Evolutionary conservation across 2,113 vertebrate species (phyloP).

Genomic region (Turnix velox): DNA sequence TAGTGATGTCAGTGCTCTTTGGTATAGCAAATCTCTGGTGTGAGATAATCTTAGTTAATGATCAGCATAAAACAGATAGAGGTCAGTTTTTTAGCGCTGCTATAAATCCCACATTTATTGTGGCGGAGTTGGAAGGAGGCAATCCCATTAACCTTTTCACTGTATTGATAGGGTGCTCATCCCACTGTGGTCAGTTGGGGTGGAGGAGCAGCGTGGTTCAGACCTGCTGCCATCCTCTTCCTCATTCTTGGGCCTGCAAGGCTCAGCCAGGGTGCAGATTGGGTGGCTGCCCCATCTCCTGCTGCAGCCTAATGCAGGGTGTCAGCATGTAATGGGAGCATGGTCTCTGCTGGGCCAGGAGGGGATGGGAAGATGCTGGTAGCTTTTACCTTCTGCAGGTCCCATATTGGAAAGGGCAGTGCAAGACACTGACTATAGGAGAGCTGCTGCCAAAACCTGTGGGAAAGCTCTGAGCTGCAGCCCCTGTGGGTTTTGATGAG

Average conservation of each 20-base stretch:
- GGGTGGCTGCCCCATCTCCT: neutral
- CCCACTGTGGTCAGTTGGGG: neutral
- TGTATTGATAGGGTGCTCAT: neutral
- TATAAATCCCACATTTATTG: constrained; percentile 66
- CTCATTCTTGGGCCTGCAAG: neutral
- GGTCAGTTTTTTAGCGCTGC: constrained; percentile 65
- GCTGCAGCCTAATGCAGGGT: neutral
- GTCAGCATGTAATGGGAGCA: neutral
- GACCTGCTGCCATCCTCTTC: neutral
- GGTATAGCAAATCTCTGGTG: constrained; percentile 70
- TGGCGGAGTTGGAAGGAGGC: constrained; percentile 53
- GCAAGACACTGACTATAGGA: neutral
- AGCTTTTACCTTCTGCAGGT: neutral
- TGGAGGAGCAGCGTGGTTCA: neutral
- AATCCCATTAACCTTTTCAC: constrained; percentile 71
- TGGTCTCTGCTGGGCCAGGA: neutral
- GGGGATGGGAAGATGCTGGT: neutral
- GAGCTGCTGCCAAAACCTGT: neutral
- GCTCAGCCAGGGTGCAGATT: neutral
- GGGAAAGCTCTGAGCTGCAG: neutral
- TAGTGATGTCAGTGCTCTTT: constrained; percentile 71
- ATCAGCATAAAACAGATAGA: constrained; percentile 73
- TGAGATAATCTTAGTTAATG: constrained; percentile 75
- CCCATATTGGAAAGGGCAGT: neutral
- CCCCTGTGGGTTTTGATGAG: neutral